Base-by-base conservation (phyloP, 2,113 vertebrate species). In the Ceyx melanurus region DNA sequence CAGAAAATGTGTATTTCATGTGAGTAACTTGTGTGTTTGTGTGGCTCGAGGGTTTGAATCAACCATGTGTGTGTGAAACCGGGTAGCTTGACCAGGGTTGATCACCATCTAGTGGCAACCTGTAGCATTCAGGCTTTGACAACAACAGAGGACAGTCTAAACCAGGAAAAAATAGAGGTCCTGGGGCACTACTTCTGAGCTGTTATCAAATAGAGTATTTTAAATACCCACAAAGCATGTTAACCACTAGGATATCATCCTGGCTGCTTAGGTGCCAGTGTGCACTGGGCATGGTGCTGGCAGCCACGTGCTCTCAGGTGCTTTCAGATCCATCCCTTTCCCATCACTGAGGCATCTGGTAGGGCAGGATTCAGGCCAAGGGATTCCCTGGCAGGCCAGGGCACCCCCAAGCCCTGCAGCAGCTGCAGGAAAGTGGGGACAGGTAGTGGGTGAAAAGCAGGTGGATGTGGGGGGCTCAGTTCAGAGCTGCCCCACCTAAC, bases 381-480 rank as follows among this genome's bases (percentile, higher is more conserved):
- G 62, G 75, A 25, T 14, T n/a, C 42, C 17, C 29, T 35, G 19
- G 16, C 6, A 17, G 26, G 10, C 17, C 70, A 78, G 19, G 20
- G 45, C 57, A 57, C 5, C 8, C 20, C 15, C 15, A 70, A 29
- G 15, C n/a, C 40, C 17, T 26, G 33, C 2, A 3, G 14, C 66
- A 33, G 17, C 23, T 46, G 23, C 3, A 7, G 28, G 54, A 73
- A 42, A 45, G 9, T 4, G 16, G 10, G 25, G 13, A 62, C 33
- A 37, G 51, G 14, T 33, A 18, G 12, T 76, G 56, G 23, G 43
- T 42, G 33, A 79, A 75, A 65, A 84, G 22, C 42, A 14, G 0
- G 0, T 12, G 13, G n/a, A 8, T 31, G 22, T 10, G 45, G 6
- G 6, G 13, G 5, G 50, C 19, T 65, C 2, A 0, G 21, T 35